These are phyloP conservation scores for Eueremaeus valkanovi DNA, from an alignment of 2,888 invertebrate genomes.

Conservation along the genomic window DNA sequence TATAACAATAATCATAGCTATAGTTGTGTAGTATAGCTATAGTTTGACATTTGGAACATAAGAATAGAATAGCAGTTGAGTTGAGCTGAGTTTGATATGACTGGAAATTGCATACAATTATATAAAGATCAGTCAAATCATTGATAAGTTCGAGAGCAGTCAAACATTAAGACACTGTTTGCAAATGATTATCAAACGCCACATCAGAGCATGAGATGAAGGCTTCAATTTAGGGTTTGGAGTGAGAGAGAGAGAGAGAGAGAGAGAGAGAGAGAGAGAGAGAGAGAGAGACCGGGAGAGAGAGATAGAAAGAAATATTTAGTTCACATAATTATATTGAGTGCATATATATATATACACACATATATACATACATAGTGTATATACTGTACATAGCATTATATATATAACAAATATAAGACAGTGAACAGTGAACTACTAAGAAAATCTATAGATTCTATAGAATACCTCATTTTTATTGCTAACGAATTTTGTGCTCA, in stretches of 20 bases:
- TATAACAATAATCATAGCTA: constrained; percentile 15
- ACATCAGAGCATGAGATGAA: background rate
- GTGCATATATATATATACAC: no score
- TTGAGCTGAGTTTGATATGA: background rate
- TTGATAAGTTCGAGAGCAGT: background rate
- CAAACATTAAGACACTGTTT: constrained; percentile 8
- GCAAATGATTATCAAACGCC: background rate
- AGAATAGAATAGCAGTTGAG: background rate
- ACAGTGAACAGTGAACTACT: constrained; percentile 11
- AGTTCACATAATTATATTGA: background rate
- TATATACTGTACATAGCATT: no score
- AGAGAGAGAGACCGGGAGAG: no score
- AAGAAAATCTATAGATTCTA: constrained; percentile 25
- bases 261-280: no score
- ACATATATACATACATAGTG: no score
- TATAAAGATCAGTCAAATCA: background rate
- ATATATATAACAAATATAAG: background rate
- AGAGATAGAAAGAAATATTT: background rate
- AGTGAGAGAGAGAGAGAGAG: no score
- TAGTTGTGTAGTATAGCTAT: no score
- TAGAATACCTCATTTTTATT: constrained; percentile 18
- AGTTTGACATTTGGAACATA: background rate
- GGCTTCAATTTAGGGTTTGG: background rate
- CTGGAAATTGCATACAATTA: background rate
- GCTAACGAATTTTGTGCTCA: background rate